Evolutionary conservation across 2,797 vertebrate genomes (phyloP).

Genomic region (Tamandua tetradactyla): DNA sequence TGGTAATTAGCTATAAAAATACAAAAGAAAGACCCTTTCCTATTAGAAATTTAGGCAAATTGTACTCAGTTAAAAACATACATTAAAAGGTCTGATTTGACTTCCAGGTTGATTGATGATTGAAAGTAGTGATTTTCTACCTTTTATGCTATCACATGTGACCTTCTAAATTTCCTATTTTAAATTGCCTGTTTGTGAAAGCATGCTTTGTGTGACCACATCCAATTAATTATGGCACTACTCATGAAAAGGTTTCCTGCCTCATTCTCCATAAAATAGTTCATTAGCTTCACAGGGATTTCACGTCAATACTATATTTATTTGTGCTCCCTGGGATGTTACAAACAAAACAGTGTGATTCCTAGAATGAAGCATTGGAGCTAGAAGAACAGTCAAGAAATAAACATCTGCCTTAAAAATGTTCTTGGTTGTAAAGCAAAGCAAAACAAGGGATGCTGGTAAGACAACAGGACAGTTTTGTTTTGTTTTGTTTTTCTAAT

Average conservation of each 20-base stretch:
- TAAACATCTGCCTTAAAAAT: slow-evolving; percentile 44
- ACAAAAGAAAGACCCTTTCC: not conserved
- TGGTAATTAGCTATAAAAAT: slow-evolving; percentile 7
- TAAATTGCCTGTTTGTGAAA: slow-evolving; percentile 77
- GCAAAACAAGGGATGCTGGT: not conserved
- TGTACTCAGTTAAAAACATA: slow-evolving; percentile 59
- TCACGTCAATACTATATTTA: slow-evolving; percentile 43
- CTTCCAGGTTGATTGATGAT: slow-evolving; percentile 23
- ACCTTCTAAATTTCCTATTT: slow-evolving; percentile 57
- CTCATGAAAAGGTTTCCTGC: slow-evolving; percentile 70
- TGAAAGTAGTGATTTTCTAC: slow-evolving; percentile 77
- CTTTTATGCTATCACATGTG: slow-evolving; percentile 29
- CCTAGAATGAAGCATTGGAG: not conserved
- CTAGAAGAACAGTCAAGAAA: slow-evolving; percentile 40
- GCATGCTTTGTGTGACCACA: slow-evolving; percentile 60
- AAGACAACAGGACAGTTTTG: not conserved
- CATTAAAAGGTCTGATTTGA: slow-evolving; percentile 58
- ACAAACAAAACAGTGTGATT: slow-evolving; percentile 19
- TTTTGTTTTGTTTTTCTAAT: not conserved
- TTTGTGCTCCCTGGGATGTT: slow-evolving; percentile 36
- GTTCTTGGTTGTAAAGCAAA: not conserved
- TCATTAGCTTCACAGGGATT: slow-evolving; percentile 64
- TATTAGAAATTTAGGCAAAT: slow-evolving; percentile 50
- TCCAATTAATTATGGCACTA: slow-evolving; percentile 66
- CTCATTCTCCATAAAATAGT: slow-evolving; percentile 36